Base-by-base conservation (phyloP, 2,113 vertebrate species). In the Amphiprion ocellaris region DNA sequence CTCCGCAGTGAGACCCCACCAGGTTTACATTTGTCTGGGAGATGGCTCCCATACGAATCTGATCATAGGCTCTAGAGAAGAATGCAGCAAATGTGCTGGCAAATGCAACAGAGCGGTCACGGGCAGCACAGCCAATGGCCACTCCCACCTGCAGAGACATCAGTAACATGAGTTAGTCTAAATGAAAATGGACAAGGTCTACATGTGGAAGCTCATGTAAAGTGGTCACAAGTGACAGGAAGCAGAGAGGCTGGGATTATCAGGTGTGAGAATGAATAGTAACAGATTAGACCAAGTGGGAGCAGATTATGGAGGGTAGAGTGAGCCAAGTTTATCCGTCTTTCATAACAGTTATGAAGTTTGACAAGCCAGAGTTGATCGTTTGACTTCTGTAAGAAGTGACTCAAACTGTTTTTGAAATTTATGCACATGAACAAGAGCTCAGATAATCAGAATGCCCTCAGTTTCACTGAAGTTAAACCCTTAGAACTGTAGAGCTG, bases 41-140 rank as follows among this genome's bases (percentile, higher is more conserved):
- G 80, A 97, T 96, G 49, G 96, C 96, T 0, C 92, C 97, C 97
- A 97, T 97, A 10, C 95, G 94, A 80, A 97, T 96, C 72, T 97
- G 96, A 86, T 97, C 97, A 44, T 97, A 97, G 2, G 95, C 96
- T 50, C 95, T 91, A 0, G 94, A 94, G 5, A 97, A 54, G 92
- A 97, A 96, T 5, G 96, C 95, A 0, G 95, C 92, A 15, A 97
- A 97, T 0, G 96, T 95, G 82, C 95, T 96, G 68, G 92, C 96
- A 75, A 98, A 97, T 1, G 94, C 78, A 41, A 97, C 90, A 0
- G 90, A 94, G 49, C 95, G 94, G 64, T 94, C 94, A 12, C 95
- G 93, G 1, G 94, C 85, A 37, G 95, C 95, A 72, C 96, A 97
- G 52, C 96, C 96, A 52, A 97, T 89, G 0, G 96, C 96, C 26